phyloP scores from a whole-genome alignment of 1,140 invertebrate genomes.

The Dendroctonus ponderosae region DNA sequence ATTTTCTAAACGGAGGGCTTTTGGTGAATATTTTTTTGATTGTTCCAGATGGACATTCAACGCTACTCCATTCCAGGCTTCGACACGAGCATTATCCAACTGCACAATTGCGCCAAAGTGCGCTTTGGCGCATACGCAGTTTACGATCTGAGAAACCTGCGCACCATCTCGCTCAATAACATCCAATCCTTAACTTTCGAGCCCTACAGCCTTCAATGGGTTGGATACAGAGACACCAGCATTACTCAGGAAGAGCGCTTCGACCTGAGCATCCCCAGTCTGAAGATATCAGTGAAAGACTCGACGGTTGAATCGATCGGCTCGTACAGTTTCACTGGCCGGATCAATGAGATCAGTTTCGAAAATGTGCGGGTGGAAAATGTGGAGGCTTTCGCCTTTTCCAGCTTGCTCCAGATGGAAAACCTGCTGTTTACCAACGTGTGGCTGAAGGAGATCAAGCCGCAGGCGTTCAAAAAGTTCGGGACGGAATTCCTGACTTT shows the following conservation, averaged over 20 bases:
- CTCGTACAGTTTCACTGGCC: constrained; percentile 63
- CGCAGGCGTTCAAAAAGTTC: constrained; percentile 78
- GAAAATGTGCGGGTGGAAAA: constrained; percentile 60
- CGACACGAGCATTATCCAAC: constrained; percentile 39
- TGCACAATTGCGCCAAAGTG: constrained; percentile 42
- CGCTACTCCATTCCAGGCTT: constrained; percentile 40
- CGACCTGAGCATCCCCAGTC: constrained; percentile 41
- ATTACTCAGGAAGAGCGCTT: constrained; percentile 36
- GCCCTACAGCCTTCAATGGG: constrained; percentile 43
- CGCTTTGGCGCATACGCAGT: constrained; percentile 42
- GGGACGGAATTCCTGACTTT: constrained; percentile 63
- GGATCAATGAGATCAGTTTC: constrained; percentile 66
- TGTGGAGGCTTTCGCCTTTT: constrained; percentile 70
- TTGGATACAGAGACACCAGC: constrained; percentile 37
- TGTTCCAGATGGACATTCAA: constrained; percentile 44
- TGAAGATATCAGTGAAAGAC: constrained; percentile 40
- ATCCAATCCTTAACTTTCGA: constrained; percentile 40
- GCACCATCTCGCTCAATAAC: constrained; percentile 41
- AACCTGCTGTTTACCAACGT: constrained; percentile 58
- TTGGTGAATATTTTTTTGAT: constrained; percentile 1
- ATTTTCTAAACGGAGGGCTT: no score
- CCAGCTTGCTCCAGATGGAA: constrained; percentile 61
- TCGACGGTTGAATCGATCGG: constrained; percentile 36
- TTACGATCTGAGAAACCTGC: constrained; percentile 40
- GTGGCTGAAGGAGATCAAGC: constrained; percentile 60